Conservation (phyloP, 2,797 vertebrate genomes). For the Liparis tanakae region DNA sequence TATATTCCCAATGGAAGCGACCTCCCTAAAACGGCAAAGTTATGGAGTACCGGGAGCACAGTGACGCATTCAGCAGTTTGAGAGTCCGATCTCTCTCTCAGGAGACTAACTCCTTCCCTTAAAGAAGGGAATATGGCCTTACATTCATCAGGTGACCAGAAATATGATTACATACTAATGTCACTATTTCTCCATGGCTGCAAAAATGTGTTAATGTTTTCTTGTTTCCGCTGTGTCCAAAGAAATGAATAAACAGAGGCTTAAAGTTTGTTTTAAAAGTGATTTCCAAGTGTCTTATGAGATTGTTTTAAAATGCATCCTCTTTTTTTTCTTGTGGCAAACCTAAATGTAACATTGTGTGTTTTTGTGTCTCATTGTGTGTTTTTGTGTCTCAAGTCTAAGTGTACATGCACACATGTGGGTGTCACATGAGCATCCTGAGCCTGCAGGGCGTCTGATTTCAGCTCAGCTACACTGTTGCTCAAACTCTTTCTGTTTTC, state of each 20-base stretch:
- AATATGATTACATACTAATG: background rate
- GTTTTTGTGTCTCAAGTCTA: conserved; percentile 6
- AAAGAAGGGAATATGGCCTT: background rate
- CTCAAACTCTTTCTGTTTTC: conserved; percentile 39
- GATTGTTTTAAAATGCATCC: background rate
- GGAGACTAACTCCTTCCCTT: background rate
- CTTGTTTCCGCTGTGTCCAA: background rate
- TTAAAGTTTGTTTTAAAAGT: background rate
- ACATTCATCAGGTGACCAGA: background rate
- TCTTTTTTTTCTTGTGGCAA: conserved; percentile 1
- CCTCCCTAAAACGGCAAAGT: background rate
- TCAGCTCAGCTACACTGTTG: conserved; percentile 48
- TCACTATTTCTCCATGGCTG: background rate
- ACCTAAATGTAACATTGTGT: background rate
- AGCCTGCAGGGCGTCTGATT: conserved; percentile 57
- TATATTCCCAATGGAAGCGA: background rate
- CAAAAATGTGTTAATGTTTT: conserved; percentile 1
- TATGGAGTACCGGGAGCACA: background rate
- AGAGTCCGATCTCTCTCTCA: background rate
- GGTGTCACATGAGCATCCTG: conserved; percentile 20
- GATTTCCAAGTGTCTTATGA: conserved; percentile 1
- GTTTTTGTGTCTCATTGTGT: conserved; percentile 1
- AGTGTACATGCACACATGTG: conserved; percentile 12
- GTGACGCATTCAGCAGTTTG: background rate
- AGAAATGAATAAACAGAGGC: background rate